Conservation (phyloP, 2,113 vertebrate species). For the Perca schrenkii region DNA sequence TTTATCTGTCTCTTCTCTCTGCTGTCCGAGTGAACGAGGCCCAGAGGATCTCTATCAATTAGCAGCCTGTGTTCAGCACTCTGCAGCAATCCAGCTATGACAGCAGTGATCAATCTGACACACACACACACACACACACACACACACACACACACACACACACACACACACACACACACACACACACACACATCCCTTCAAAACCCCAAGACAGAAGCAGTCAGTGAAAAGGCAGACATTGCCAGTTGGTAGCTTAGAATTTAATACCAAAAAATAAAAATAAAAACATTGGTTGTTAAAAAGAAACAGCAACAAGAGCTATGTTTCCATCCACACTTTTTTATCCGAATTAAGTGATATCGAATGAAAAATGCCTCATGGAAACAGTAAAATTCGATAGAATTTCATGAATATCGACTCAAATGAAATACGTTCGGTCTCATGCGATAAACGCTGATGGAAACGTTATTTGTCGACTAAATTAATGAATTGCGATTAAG, state of each 20-base stretch:
- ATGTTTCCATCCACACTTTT: no score
- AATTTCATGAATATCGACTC: no score
- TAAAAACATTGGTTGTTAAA: background rate
- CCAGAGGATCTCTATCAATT: constrained; percentile 71
- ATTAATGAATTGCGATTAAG: no score
- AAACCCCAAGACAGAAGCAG: constrained; percentile 8
- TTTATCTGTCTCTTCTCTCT: constrained; percentile 45
- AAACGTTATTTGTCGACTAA: no score
- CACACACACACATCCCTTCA: background rate
- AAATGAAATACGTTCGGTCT: no score
- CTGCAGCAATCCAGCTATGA: constrained; percentile 62
- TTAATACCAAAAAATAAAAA: background rate
- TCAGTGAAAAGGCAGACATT: constrained; percentile 9
- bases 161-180: constrained; percentile 23
- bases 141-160: constrained; percentile 26
- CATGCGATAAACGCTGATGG: no score
- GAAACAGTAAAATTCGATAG: no score
- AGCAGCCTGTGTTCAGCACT: constrained; percentile 60
- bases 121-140: constrained; percentile 24
- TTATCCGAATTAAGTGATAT: no score
- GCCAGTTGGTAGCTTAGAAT: constrained; percentile 1
- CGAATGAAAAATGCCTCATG: no score
- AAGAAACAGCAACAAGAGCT: background rate
- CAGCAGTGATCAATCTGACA: constrained; percentile 69
- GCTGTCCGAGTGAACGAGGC: constrained; percentile 44